Evolutionary conservation across 1,140 invertebrate species (phyloP).

Genomic region (Caerostris extrusa): DNA sequence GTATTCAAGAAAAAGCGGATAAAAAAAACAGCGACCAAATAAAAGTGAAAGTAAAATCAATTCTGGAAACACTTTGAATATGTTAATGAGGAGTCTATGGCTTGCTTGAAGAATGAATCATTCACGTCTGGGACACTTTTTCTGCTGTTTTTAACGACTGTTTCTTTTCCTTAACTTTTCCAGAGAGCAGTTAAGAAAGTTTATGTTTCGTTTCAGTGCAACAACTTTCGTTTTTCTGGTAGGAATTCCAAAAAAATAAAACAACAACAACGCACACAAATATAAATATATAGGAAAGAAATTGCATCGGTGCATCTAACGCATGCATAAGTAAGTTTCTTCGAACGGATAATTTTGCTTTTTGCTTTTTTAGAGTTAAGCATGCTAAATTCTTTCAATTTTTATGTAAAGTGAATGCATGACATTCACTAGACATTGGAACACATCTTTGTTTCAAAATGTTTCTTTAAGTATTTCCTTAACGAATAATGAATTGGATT

Average conservation of each 20-base stretch:
- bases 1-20: constrained; percentile 3
- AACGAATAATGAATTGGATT: neutral
- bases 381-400: neutral
- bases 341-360: neutral
- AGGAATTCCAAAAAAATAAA: neutral
- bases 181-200: constrained; percentile 24
- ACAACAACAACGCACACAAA: neutral
- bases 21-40: constrained; percentile 30
- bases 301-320: neutral
- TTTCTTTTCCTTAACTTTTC: constrained; percentile 39
- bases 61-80: constrained; percentile 66
- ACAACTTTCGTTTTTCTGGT: constrained; percentile 25
- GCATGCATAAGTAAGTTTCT: constrained; percentile 29
- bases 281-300: too few species aligned
- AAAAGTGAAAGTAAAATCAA: constrained; percentile 43
- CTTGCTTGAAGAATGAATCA: constrained; percentile 60
- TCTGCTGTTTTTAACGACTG: constrained; percentile 26
- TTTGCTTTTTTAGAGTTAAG: neutral
- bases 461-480: neutral
- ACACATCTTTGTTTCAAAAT: neutral
- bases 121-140: constrained; percentile 47
- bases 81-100: constrained; percentile 61
- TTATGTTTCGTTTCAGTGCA: constrained; percentile 40
- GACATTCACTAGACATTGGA: neutral
- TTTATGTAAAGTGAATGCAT: neutral